These are phyloP conservation scores for Lacerta bilineata DNA, from an alignment of 2,797 vertebrate species.

Conservation along the genomic window DNA sequence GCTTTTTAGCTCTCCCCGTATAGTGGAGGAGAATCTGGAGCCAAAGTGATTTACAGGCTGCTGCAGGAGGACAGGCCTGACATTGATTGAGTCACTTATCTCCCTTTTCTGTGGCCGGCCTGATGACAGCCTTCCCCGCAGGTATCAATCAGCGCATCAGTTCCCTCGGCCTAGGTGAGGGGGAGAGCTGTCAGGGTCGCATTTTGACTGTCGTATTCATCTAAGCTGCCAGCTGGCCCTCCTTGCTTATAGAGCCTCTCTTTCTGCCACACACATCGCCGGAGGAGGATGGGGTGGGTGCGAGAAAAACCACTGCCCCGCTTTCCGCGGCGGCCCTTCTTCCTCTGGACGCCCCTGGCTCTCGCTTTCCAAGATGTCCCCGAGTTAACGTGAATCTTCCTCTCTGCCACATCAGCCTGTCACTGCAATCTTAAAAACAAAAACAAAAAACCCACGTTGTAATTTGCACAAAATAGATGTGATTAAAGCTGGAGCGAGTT, in stretches of 20 bases:
- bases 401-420: neutral
- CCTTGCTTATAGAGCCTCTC: slow-evolving; percentile 58
- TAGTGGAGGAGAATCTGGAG: slow-evolving; percentile 40
- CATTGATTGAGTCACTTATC: slow-evolving; percentile 80
- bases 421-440: neutral
- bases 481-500: neutral
- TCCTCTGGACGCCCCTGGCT: slow-evolving; percentile 23
- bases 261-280: slow-evolving; percentile 1
- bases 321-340: slow-evolving; percentile 42
- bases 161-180: slow-evolving; percentile 68
- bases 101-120: slow-evolving; percentile 58
- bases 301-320: neutral
- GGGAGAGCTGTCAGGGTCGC: slow-evolving; percentile 69
- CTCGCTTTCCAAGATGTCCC: slow-evolving; percentile 40
- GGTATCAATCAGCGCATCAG: slow-evolving; percentile 74
- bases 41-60: slow-evolving; percentile 71
- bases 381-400: slow-evolving; percentile 40
- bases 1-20: slow-evolving; percentile 40
- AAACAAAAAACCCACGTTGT: neutral
- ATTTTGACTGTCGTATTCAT: slow-evolving; percentile 75
- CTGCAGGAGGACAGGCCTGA: slow-evolving; percentile 72
- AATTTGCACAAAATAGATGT: neutral
- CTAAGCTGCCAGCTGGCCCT: slow-evolving; percentile 66
- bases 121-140: slow-evolving; percentile 69
- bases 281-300: neutral